phyloP scores from a whole-genome alignment of 2,888 invertebrate species.

The Drosophila siamana region DNA sequence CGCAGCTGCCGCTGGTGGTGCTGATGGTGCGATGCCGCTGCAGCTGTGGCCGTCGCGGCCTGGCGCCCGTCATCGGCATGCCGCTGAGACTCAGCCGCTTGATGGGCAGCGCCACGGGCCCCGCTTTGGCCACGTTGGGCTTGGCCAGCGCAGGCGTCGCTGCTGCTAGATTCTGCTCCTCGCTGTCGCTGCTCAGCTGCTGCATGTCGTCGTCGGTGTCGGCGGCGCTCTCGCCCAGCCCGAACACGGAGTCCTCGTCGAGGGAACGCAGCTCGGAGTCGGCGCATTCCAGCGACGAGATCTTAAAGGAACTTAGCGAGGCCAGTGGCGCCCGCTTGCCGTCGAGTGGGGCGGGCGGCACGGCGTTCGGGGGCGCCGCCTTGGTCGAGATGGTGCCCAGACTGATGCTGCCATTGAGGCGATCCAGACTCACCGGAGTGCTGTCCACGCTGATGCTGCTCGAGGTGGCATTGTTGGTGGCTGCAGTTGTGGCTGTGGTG shows the following conservation, averaged over 20 bases:
- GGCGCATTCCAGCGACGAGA: constrained; percentile 88
- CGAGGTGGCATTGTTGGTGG: constrained; percentile 76
- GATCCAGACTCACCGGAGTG: constrained; percentile 78
- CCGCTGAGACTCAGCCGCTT: constrained; percentile 75
- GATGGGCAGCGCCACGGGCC: constrained; percentile 32
- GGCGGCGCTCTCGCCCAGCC: constrained; percentile 88
- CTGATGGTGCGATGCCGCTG: constrained; percentile 84
- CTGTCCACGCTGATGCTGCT: constrained; percentile 83
- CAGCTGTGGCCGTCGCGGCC: constrained; percentile 75
- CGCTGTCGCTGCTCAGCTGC: constrained; percentile 93
- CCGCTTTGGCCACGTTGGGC: constrained; percentile 21
- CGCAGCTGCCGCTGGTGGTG: constrained; percentile 70
- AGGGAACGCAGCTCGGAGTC: constrained; percentile 91
- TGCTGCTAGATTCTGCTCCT: constrained; percentile 85
- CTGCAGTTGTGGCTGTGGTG: constrained; percentile 71
- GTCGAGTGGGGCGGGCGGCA: constrained; percentile 23
- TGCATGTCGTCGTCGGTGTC: constrained; percentile 95
- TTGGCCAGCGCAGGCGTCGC: constrained; percentile 17
- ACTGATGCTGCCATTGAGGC: constrained; percentile 74
- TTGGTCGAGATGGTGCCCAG: constrained; percentile 81
- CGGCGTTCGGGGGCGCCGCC: constrained; percentile 83
- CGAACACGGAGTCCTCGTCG: constrained; percentile 93
- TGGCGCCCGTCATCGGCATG: constrained; percentile 47
- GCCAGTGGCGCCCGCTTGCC: constrained; percentile 90
- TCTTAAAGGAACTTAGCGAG: constrained; percentile 92